Evolutionary conservation across 2,113 vertebrate species (phyloP).

Genomic region (Epinephelus lanceolatus): DNA sequence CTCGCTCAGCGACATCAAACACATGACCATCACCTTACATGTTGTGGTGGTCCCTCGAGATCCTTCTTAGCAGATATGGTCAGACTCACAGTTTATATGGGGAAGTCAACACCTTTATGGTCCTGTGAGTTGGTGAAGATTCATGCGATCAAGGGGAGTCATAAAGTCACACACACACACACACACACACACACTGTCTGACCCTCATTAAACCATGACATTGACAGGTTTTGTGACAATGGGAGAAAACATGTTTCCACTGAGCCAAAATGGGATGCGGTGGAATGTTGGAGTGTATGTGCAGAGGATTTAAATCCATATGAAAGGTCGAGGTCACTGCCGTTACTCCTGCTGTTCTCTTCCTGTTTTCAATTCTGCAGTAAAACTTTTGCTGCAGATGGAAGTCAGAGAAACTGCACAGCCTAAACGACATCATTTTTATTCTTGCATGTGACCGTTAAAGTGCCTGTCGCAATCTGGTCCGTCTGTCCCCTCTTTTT

Average conservation of each 20-base stretch:
- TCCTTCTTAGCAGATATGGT: constrained; percentile 27
- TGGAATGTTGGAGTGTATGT: background rate
- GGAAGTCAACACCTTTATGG: constrained; percentile 45
- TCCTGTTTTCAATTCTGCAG: constrained; percentile 22
- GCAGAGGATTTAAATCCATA: background rate
- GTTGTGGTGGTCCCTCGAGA: background rate
- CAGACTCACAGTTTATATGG: constrained; percentile 44
- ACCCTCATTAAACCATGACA: constrained; percentile 27
- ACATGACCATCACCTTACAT: background rate
- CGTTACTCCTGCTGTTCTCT: constrained; percentile 10
- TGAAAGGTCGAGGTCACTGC: constrained; percentile 35
- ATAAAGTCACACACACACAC: constrained; percentile 28
- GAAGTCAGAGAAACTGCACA: constrained; percentile 35
- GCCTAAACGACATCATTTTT: constrained; percentile 36
- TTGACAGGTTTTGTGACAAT: background rate
- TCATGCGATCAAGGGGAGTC: constrained; percentile 51
- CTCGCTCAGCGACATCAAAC: background rate
- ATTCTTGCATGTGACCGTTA: constrained; percentile 24
- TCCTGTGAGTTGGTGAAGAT: constrained; percentile 17
- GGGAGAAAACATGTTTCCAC: constrained; percentile 1
- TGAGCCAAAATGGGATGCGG: background rate
- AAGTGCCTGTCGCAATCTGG: constrained; percentile 38
- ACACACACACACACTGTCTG: background rate
- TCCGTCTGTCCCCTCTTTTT: constrained; percentile 1
- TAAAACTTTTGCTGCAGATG: constrained; percentile 22